Base-by-base conservation (phyloP, 2,888 invertebrate genomes). In the Hypomecis punctinalis region DNA sequence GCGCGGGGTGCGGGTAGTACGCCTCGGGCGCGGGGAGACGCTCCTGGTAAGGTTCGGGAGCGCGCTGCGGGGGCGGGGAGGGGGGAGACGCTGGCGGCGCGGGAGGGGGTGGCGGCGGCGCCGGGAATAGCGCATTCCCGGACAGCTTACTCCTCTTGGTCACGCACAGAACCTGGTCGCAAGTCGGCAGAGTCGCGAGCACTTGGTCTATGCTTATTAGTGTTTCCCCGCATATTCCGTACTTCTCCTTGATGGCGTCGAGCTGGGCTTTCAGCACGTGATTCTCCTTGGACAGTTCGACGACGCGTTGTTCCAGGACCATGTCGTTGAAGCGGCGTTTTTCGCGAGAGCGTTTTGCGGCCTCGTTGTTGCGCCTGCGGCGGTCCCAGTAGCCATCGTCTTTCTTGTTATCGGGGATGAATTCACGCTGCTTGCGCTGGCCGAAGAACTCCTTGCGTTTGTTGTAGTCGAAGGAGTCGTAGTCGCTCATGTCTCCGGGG, bases 311-410 rank as follows among this genome's bases (percentile, higher is more conserved):
- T 82, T 99, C 99, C 67, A 99, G 94, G 0, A 98, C 98, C 97
- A 99, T 97, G 89, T 99, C 99, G 84, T 99, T 98, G 92, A 98
- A 97, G 52, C 99, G 96, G 47, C 99, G 95, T 88, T 99, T 99
- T 87, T 99, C 99, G n/a, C 99, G 95, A 6, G 98, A 98, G 49
- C 98, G 94, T 85, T 99, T 98, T 63, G 99, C 99, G 0, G 99
- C 99, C 88, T 99, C 99, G 89, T 99, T 99, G 91, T 99, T 99
- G 66, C 99, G 95, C 69, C 99, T 94, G 63, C 99, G 94, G 63
- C 99, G 95, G 88, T 99, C 98, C 99, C 99, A 99, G 89, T 99
- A 99, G 81, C 97, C 97, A 79, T 98, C 98, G 82, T 99, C 99
- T 85, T 99, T 99, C 86, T 98, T 98, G 89, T 95, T 97, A 85